Base-by-base conservation (phyloP, 2,888 invertebrate species). In the Harpalus rufipes region DNA sequence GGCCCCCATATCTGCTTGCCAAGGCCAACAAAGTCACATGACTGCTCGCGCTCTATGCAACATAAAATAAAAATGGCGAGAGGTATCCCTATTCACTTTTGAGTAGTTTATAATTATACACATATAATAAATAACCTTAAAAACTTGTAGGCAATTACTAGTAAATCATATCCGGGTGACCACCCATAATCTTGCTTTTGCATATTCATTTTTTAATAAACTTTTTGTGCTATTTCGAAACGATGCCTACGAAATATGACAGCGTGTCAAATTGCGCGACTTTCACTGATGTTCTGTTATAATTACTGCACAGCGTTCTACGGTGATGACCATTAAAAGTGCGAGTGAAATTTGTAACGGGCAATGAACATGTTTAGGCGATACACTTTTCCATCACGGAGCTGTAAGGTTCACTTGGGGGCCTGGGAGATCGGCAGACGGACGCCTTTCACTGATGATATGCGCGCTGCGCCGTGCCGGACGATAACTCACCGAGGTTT, bases 201-300 rank as follows among this genome's bases (percentile, higher is more conserved):
- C 44, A 1, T 10, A 1, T 44, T 51, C 12, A 12, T 8, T 51
- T 51, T 8, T 51, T 12, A 12, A 12, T 51, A 12, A 12, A 8
- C 12, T 51, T 51, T 51, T 51, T 51, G 8, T 12, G 44, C 2
- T 12, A 12, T 51, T 51, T 8, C 44, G 4, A 7, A 12, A 10
- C 44, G 12, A 51, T 51, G 44, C 6, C 44, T 51, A 63, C 18
- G 12, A 63, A 63, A 32, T 68, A 41, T 39, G 68, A 39, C n/a
- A 14, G 68, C 39, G n/a, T 4, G 32, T 68, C 68, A 39, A 39
- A 68, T 10, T 68, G 32, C 32, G 68, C 12, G 68, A 68, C 68
- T 68, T 68, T 68, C 68, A 39, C 68, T 68, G 32, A 32, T 68
- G n/a, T 51, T 8, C 68, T n/a, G 39, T 68, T n/a, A 68, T 68